Base-by-base conservation (phyloP, 92 coral and sea anemone species). In the Palythoa heliodiscus region DNA sequence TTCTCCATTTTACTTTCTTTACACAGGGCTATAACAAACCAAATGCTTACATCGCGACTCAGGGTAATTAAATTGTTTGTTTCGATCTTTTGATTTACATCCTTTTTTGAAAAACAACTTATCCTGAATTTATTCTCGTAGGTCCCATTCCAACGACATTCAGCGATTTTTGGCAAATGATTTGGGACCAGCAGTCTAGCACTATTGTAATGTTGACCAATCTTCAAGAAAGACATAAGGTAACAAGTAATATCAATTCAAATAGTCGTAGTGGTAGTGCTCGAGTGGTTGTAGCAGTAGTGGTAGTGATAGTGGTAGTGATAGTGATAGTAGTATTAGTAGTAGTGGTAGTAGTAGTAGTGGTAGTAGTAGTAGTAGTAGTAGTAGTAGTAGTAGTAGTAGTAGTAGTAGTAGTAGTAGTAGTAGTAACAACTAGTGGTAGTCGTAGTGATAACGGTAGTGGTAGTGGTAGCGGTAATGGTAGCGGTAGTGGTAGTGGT, bases 131-230 rank as follows among this genome's bases (percentile, higher is more conserved):
- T 43, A 24, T 43, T 67, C n/a, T 17, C 19, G 11, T 60, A 96
- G 99, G 99, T 13, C 99, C 99, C 17, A 93, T 97, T 71, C 95
- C 98, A n/a, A 87, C 87, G 12, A 90, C 99, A 20, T 97, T 97
- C 71, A 87, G 90, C 71, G 99, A 97, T 74, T 97, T 97, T 87
- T 97, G 99, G 99, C 91, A 98, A 61, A 97, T 97, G 99, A 96
- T 95, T 1, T 97, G 99, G 99, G 99, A 97, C 70, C 90, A 94
- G 66, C 95, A 93, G 87, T 91, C 97, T 2, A 79, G 97, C 10
- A 83, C 99, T 1, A 85, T 96, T 39, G 89, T 94, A 8, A 97
- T 97, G 99, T 87, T 97, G 71, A 97, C 99, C 48, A 97, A 97
- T 75, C 91, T 97, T 11, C 99, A 97, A 78, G 99, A 97, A 73